A percentile compares a stretch with the other conserved stretches of the same genome.
Conservation (phyloP, 2,797 vertebrate genomes). For the Pseudocheirus occidentalis region DNA sequence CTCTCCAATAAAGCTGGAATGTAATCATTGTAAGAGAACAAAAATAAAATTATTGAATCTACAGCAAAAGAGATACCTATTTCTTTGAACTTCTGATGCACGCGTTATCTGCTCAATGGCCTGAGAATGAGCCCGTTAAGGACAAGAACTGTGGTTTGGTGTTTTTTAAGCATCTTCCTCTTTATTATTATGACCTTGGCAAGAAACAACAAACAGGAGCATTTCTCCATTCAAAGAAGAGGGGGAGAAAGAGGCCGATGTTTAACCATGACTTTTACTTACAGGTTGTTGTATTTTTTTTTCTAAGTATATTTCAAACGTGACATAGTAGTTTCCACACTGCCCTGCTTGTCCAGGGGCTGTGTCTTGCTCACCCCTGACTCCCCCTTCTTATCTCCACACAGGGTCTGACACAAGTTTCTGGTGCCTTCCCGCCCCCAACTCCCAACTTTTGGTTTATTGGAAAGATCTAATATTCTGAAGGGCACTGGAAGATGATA, state of each 20-base stretch:
- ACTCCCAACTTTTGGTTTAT: not conserved
- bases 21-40: not conserved
- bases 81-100: not conserved
- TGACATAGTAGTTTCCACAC: not conserved
- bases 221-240: not conserved
- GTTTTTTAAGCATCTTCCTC: not conserved
- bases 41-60: not conserved
- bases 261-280: not conserved
- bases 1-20: not conserved
- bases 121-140: not conserved
- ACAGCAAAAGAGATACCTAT: not conserved
- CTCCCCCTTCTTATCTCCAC: not conserved
- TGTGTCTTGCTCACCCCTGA: not conserved
- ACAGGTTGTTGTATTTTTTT: not conserved
- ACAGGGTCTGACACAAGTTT: not conserved
- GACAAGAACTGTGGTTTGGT: not conserved
- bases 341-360: not conserved
- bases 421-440: not conserved
- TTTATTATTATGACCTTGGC: not conserved
- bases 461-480: not conserved
- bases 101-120: not conserved
- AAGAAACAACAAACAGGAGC: not conserved
- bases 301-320: not conserved
- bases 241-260: not conserved
- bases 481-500: not conserved